phyloP scores from a whole-genome alignment of 2,888 invertebrate genomes.

The Troides helena region DNA sequence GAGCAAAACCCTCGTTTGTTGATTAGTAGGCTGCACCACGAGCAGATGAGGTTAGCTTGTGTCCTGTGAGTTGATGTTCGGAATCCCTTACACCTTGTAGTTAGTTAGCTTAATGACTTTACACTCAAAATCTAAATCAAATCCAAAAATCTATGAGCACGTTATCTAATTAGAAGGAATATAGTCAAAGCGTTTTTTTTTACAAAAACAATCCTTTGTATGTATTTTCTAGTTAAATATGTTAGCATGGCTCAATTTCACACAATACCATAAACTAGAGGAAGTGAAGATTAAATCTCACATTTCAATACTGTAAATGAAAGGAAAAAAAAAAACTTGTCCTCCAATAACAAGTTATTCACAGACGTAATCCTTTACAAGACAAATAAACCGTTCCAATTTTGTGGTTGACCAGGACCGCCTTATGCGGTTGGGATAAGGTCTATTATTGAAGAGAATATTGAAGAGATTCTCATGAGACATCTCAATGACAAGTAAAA shows the following conservation, averaged over 20 bases:
- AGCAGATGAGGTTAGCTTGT: too few relatives aligned
- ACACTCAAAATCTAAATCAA: too few relatives aligned
- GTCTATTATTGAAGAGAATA: neutral
- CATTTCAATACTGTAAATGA: slow-evolving; percentile 8
- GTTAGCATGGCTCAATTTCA: slow-evolving; percentile 1
- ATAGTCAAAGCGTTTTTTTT: too few relatives aligned
- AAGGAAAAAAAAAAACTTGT: slow-evolving; percentile 6
- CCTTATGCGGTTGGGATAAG: slow-evolving; percentile 12
- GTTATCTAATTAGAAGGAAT: too few relatives aligned
- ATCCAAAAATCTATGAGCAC: too few relatives aligned
- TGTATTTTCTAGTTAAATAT: too few relatives aligned
- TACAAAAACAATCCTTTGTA: too few relatives aligned
- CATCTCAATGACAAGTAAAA: slow-evolving; percentile 47
- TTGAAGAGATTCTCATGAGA: slow-evolving; percentile 42
- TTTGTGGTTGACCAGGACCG: neutral
- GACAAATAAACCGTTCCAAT: slow-evolving; percentile 20
- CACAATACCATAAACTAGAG: slow-evolving; percentile 10
- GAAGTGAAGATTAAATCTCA: slow-evolving; percentile 20
- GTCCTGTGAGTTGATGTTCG: too few relatives aligned
- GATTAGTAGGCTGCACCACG: too few relatives aligned
- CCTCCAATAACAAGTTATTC: slow-evolving; percentile 20
- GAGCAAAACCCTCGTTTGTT: too few relatives aligned
- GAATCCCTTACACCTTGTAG: too few relatives aligned
- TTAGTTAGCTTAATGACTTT: too few relatives aligned
- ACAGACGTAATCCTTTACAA: slow-evolving; percentile 24